Percentiles rank a stretch among this genome's conserved stretches.
These are phyloP conservation scores for Hydrophis major DNA, from an alignment of 2,797 vertebrate species.

Conservation along the genomic window DNA sequence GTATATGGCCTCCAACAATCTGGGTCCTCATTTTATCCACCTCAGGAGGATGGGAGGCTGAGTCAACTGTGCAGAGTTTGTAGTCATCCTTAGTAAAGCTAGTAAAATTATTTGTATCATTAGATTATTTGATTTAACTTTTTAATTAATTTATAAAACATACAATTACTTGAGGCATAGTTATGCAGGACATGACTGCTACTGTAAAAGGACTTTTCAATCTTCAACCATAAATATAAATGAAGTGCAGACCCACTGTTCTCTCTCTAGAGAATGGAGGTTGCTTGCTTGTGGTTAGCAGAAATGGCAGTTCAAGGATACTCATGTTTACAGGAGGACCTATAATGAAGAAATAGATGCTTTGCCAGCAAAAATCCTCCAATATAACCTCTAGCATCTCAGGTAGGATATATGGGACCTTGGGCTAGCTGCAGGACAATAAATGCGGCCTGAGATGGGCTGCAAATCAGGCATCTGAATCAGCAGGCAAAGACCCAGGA, in stretches of 20 bases:
- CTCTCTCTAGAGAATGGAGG: neutral
- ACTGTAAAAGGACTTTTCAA: neutral
- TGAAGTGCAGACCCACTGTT: neutral
- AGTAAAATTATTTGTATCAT: neutral
- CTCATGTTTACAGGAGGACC: neutral
- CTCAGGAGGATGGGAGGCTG: neutral
- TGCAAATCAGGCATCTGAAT: neutral
- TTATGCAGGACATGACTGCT: neutral
- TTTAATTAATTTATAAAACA: neutral
- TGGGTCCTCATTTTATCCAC: neutral
- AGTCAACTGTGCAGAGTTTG: neutral
- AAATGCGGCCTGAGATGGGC: neutral
- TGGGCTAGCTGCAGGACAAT: neutral
- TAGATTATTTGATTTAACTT: neutral
- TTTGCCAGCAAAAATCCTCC: neutral
- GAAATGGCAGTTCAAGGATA: neutral
- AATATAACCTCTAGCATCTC: neutral
- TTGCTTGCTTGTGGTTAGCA: neutral
- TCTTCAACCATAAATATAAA: neutral
- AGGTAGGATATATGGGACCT: neutral
- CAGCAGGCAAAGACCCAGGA: neutral
- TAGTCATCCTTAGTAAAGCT: neutral
- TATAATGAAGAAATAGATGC: neutral
- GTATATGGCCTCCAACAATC: neutral
- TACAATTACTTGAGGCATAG: neutral